A percentile compares a stretch with the other conserved stretches of the same genome.
Evolutionary conservation across 1,140 invertebrate genomes (phyloP).

Genomic region (Drosophila repleta): DNA sequence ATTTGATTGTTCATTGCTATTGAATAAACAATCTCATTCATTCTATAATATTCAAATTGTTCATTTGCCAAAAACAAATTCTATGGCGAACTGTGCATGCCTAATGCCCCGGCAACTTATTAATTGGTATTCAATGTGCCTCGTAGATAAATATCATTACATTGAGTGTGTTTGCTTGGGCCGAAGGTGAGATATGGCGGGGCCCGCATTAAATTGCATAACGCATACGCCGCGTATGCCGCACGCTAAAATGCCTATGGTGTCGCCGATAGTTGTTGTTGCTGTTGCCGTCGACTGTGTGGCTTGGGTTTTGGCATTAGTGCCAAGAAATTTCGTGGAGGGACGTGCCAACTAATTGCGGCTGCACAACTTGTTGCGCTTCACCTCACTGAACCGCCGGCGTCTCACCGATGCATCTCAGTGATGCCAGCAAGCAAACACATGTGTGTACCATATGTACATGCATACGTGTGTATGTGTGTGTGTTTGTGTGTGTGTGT

Average conservation of each 20-base stretch:
- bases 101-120: neutral
- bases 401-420: slow-evolving; percentile 26
- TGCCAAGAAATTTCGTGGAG: slow-evolving; percentile 76
- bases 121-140: slow-evolving; percentile 16
- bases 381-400: slow-evolving; percentile 14
- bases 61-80: neutral
- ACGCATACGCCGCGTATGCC: slow-evolving; percentile 45
- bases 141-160: slow-evolving; percentile 59
- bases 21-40: neutral
- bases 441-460: slow-evolving; percentile 5
- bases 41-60: neutral
- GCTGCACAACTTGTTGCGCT: slow-evolving; percentile 79
- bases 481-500: slow-evolving; percentile 23
- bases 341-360: slow-evolving; percentile 75
- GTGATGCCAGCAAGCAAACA: slow-evolving; percentile 12
- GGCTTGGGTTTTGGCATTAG: slow-evolving; percentile 75
- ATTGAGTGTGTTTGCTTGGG: slow-evolving; percentile 45
- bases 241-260: slow-evolving; percentile 25
- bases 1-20: neutral
- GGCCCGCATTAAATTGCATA: slow-evolving; percentile 55
- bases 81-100: neutral
- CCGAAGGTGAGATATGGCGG: slow-evolving; percentile 15
- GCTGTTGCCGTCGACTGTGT: slow-evolving; percentile 45
- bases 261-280: slow-evolving; percentile 22
- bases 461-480: slow-evolving; percentile 12